phyloP scores from a whole-genome alignment of 2,888 invertebrate genomes.

The Pammene aurita region DNA sequence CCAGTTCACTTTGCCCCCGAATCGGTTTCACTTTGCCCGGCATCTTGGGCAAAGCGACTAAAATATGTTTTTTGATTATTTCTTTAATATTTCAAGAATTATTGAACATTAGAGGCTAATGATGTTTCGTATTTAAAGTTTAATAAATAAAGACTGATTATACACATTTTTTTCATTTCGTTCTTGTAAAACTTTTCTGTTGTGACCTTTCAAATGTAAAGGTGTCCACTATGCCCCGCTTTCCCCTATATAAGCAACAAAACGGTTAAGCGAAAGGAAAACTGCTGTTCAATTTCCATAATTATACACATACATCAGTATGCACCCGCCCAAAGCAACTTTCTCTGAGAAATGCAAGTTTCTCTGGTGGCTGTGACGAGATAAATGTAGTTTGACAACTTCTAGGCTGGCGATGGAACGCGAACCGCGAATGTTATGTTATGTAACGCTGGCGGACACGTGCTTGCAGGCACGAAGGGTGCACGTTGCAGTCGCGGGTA shows the following conservation, averaged over 20 bases:
- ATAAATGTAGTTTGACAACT: conserved; percentile 53
- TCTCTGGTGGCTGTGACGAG: conserved; percentile 48
- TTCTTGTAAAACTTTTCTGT: too few species aligned
- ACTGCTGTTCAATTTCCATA: conserved; percentile 61
- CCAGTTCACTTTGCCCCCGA: too few species aligned
- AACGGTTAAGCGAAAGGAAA: conserved; percentile 57
- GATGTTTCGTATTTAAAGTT: too few species aligned
- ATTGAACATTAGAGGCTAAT: too few species aligned
- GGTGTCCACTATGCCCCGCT: too few species aligned
- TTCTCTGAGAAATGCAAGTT: conserved; percentile 64
- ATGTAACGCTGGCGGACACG: conserved; percentile 17
- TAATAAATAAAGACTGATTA: too few species aligned
- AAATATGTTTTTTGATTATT: too few species aligned
- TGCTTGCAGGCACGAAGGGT: background rate
- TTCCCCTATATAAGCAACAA: conserved; percentile 52
- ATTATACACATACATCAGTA: conserved; percentile 58
- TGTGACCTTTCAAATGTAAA: too few species aligned
- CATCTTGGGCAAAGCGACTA: too few species aligned
- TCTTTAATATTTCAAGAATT: too few species aligned
- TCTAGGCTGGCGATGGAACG: conserved; percentile 32
- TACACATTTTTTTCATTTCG: too few species aligned
- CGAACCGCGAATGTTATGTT: conserved; percentile 16
- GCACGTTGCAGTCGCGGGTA: conserved; percentile 2
- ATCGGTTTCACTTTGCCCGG: too few species aligned
- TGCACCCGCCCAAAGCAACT: conserved; percentile 58